Base-by-base conservation (phyloP, 2,797 vertebrate genomes). In the Epinephelus awoara region DNA sequence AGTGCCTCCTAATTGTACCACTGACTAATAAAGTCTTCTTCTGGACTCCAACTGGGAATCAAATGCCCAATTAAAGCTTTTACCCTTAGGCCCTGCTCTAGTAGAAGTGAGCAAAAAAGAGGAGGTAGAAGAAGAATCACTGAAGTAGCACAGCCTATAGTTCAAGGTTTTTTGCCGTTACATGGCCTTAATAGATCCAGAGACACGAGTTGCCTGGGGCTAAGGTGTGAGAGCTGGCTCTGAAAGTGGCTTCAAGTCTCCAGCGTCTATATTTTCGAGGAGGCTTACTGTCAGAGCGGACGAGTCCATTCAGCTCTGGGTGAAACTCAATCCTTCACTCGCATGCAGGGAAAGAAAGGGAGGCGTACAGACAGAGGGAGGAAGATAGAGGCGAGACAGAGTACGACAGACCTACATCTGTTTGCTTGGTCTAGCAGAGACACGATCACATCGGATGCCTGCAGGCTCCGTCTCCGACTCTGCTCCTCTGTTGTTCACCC, bases 361-460 rank as follows among this genome's bases (percentile, higher is more conserved):
- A 56, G 44, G 38, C 40, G 75, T 63, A 61, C 29, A 65, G 78
- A 40, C 52, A 49, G 67, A 59, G 42, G 18, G 55, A 81, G 70
- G 25, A 44, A 65, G 72, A 56, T 56, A 9, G 25, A 64, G 71
- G 57, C 42, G 15, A 85, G 80, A 62, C 67, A 27, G 62, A 77
- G 67, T 51, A 58, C 76, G 75, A 66, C 29, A 42, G 72, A 29
- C 68, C 77, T 78, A 67, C 83, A 81, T 89, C 73, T 90, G 86
- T 91, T 90, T 86, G 85, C 84, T 80, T 71, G 88, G 88, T 93
- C 86, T 88, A 82, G 88, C 85, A 50, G 87, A 90, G 90, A 89
- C 80, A 82, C 65, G 84, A 93, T 91, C 87, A 80, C 83, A 79
- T 86, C 46, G 58, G 80, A 88, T 78, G 92, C 90, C 93, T 84